Evolutionary conservation across 2,888 invertebrate genomes (phyloP).

Genomic region (Tuberolachnus salignus): DNA sequence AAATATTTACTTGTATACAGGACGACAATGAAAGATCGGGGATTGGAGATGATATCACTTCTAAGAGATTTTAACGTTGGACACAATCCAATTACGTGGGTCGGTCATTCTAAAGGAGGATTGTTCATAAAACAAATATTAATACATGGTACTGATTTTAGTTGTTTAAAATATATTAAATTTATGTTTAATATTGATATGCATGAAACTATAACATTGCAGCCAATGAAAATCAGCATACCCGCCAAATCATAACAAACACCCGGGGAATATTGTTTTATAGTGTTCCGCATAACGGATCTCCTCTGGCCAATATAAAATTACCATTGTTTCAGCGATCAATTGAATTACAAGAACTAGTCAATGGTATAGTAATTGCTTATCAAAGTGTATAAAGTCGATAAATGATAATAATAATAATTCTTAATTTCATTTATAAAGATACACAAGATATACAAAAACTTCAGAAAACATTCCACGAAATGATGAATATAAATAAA

Average conservation of each 20-base stretch:
- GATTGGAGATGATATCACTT: constrained; percentile 74
- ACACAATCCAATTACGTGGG: constrained; percentile 80
- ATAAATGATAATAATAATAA: neutral
- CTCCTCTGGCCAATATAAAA: constrained; percentile 76
- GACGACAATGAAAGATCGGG: constrained; percentile 71
- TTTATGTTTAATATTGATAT: too few relatives aligned
- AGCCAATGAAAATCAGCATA: constrained; percentile 33
- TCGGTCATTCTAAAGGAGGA: constrained; percentile 87
- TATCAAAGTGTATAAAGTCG: neutral
- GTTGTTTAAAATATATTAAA: neutral
- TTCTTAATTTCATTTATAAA: constrained; percentile 62
- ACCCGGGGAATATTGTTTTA: constrained; percentile 79
- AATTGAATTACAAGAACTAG: constrained; percentile 78
- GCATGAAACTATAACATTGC: neutral
- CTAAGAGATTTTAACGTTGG: constrained; percentile 74
- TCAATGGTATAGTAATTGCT: constrained; percentile 68
- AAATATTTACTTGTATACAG: constrained; percentile 62
- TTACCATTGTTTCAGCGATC: constrained; percentile 77
- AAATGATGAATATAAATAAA: constrained; percentile 66
- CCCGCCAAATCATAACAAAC: constrained; percentile 60
- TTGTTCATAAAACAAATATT: constrained; percentile 84
- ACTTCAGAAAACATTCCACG: constrained; percentile 71
- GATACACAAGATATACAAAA: constrained; percentile 74
- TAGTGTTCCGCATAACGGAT: constrained; percentile 86
- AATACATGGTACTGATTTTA: constrained; percentile 67